Evolutionary conservation across 1,140 invertebrate species (phyloP).

Genomic region (Drosophila insularis): DNA sequence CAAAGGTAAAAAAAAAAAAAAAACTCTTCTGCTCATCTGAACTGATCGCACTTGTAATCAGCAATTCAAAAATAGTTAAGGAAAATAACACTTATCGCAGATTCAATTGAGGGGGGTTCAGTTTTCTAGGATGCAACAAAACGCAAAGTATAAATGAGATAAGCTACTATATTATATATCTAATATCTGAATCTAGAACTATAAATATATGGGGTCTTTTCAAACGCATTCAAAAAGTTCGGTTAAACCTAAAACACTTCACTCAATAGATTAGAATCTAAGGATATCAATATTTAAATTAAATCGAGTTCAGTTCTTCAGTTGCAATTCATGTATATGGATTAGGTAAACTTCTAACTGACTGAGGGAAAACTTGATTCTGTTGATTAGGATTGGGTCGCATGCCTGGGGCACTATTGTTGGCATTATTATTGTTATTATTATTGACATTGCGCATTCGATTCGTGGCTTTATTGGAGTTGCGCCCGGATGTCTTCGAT

Average conservation of each 20-base stretch:
- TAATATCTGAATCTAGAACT: neutral
- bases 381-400: slow-evolving; percentile 56
- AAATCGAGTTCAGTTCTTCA: neutral
- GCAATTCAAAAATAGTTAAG: neutral
- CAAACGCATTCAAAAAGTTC: slow-evolving; percentile 1
- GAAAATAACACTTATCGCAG: neutral
- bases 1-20: neutral
- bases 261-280: neutral
- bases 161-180: neutral
- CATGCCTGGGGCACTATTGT: slow-evolving; percentile 24
- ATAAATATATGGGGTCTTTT: neutral
- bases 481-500: slow-evolving; percentile 48
- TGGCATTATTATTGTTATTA: slow-evolving; percentile 28
- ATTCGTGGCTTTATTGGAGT: slow-evolving; percentile 31
- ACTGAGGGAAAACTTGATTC: slow-evolving; percentile 57
- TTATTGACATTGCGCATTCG: slow-evolving; percentile 12
- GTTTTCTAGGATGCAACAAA: neutral
- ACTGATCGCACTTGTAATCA: neutral
- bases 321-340: neutral
- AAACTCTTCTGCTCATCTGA: neutral
- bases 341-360: slow-evolving; percentile 8
- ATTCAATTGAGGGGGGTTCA: neutral
- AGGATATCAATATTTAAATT: slow-evolving; percentile 1
- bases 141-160: neutral
- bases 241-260: slow-evolving; percentile 3